These are phyloP conservation scores for Drosophila falleni DNA, from an alignment of 2,888 invertebrate species.

Conservation along the genomic window DNA sequence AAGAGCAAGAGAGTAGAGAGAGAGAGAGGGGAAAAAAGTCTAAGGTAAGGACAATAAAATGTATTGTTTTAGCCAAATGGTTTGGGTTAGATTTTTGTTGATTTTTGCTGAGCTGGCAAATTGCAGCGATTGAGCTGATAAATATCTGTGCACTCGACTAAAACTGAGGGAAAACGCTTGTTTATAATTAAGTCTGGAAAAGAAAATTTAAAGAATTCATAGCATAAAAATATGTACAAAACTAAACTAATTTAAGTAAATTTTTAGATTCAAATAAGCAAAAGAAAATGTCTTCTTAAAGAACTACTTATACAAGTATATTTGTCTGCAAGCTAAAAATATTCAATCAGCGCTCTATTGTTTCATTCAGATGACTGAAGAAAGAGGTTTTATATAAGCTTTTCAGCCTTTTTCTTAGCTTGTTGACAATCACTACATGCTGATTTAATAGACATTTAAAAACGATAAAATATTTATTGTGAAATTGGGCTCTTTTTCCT, in stretches of 20 bases:
- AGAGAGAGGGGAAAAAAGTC: background rate
- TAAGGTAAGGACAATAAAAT: conserved; percentile 33
- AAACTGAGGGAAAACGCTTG: conserved; percentile 25
- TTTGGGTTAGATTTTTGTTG: conserved; percentile 37
- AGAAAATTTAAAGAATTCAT: conserved; percentile 4
- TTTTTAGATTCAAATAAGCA: background rate
- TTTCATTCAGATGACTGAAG: background rate
- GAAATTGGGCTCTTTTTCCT: background rate
- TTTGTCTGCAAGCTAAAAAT: background rate
- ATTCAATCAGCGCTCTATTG: background rate
- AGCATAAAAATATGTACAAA: background rate
- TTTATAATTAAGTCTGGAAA: conserved; percentile 14
- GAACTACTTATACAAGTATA: background rate
- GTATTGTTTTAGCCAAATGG: conserved; percentile 26
- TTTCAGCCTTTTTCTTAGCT: background rate
- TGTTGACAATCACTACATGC: background rate
- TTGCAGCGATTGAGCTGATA: conserved; percentile 57
- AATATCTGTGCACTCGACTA: conserved; percentile 44
- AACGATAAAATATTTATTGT: background rate
- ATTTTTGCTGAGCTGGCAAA: conserved; percentile 50
- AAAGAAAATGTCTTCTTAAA: background rate
- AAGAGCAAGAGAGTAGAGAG: background rate
- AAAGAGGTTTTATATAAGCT: background rate
- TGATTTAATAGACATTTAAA: background rate
- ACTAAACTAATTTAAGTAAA: conserved; percentile 9